Base-by-base conservation (phyloP, 2,888 invertebrate genomes). In the Peribatodes rhomboidaria region DNA sequence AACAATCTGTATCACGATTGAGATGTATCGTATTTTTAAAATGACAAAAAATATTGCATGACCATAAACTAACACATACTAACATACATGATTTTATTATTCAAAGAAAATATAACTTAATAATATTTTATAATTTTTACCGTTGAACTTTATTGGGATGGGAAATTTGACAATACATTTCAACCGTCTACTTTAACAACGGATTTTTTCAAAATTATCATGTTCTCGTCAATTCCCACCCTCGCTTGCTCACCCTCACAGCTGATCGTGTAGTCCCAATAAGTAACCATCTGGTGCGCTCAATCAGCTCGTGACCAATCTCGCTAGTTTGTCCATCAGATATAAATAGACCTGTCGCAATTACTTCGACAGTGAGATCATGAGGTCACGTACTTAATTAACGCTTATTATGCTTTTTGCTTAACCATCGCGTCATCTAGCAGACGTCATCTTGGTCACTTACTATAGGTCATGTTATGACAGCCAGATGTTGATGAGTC, bases 261-360 rank as follows among this genome's bases (percentile, higher is more conserved):
- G 77, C 71, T 72, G 79, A 53, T 75, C 70, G 76, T 75, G 76
- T 76, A 74, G 67, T 70, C 69, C 67, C 71, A 77, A 73, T 73
- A 75, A 74, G 69, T 68, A 68, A 67, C 58, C 52, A 64, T 62
- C 65, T 65, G 60, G 42, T 27, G 31, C 35, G 55, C 60, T 60
- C 35, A 3, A 10, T 2, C 35, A 16, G 68, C 74, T 80, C 75
- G 77, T 82, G 80, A 80, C 71, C 70, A 72, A 71, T 73, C 68
- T 61, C 69, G 50, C 46, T 68, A 73, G 74, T 70, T 75, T 73
- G 71, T 65, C 68, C 55, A 60, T 59, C 60, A 67, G 72, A 69
- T 79, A 79, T 78, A 76, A 82, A 83, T 80, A 83, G 76, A 74
- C 73, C 70, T 69, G 67, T 61, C 54, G 63, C 65, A 63, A 65